Conservation (phyloP, 2,888 invertebrate species). For the Heliconius charithonia region DNA sequence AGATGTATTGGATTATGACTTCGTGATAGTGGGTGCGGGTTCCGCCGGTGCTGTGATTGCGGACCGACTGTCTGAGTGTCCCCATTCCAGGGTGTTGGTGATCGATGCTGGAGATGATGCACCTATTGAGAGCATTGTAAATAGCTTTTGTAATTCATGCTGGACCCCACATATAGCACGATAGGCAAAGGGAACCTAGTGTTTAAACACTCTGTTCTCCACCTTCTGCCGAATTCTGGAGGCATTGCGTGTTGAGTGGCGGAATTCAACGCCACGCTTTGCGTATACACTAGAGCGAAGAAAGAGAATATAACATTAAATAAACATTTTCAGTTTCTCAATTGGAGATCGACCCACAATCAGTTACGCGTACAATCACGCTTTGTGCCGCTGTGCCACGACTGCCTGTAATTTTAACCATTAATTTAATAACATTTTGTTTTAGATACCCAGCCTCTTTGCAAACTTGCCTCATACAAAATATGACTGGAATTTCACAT, state of each 20-base stretch:
- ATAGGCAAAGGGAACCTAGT: neutral
- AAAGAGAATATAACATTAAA: too few relatives aligned
- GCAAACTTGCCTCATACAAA: conserved; percentile 47
- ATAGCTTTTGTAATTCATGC: too few relatives aligned
- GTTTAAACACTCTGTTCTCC: neutral
- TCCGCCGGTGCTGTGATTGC: conserved; percentile 56
- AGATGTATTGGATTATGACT: conserved; percentile 51
- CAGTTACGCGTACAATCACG: neutral
- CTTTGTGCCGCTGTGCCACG: neutral
- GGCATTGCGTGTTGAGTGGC: neutral
- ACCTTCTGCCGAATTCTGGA: neutral
- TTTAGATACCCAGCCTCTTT: conserved; percentile 56
- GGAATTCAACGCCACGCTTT: neutral
- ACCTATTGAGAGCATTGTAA: conserved; percentile 50
- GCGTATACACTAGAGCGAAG: neutral
- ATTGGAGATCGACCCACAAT: neutral
- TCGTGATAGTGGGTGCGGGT: conserved; percentile 57
- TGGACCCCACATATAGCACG: too few relatives aligned
- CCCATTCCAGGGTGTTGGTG: conserved; percentile 46
- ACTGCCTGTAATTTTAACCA: neutral
- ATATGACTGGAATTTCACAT: conserved; percentile 53
- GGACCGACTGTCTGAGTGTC: conserved; percentile 48
- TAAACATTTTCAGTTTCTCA: neutral
- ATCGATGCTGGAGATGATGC: conserved; percentile 55
- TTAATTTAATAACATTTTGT: conserved; percentile 16